Evolutionary conservation across 2,113 vertebrate species (phyloP).

Genomic region (Acinonyx jubatus): DNA sequence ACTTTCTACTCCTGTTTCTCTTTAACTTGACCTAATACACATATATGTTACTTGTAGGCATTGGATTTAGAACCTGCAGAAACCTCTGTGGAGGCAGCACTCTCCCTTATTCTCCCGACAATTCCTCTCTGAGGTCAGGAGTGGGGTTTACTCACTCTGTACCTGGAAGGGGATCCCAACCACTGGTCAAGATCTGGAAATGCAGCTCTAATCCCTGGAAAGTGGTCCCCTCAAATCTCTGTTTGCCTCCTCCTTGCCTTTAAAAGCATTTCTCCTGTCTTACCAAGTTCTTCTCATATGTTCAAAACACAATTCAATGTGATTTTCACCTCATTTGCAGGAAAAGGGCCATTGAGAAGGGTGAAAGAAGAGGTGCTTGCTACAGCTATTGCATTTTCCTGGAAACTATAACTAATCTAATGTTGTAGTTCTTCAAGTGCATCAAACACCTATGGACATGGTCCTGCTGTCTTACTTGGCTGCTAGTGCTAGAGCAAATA

Average conservation of each 20-base stretch:
- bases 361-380: neutral
- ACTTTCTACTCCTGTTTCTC: neutral
- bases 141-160: neutral
- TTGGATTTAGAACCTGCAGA: slow-evolving; percentile 3
- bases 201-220: neutral
- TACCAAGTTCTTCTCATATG: neutral
- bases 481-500: neutral
- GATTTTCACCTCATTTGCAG: neutral
- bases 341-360: neutral
- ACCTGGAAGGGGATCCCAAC: neutral
- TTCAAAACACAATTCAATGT: neutral
- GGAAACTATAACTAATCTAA: neutral
- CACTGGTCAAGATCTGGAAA: neutral
- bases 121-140: neutral
- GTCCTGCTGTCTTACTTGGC: neutral
- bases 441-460: neutral
- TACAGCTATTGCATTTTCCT: neutral
- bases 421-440: neutral
- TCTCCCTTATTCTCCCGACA: neutral
- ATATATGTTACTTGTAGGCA: neutral
- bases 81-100: neutral
- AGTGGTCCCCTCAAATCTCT: neutral
- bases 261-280: neutral
- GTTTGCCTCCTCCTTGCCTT: neutral
- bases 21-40: neutral